Evolutionary conservation across 2,113 vertebrate genomes (phyloP), one percentile per base, ranked within the genome.

Genomic region (Taxidea taxus): DNA sequence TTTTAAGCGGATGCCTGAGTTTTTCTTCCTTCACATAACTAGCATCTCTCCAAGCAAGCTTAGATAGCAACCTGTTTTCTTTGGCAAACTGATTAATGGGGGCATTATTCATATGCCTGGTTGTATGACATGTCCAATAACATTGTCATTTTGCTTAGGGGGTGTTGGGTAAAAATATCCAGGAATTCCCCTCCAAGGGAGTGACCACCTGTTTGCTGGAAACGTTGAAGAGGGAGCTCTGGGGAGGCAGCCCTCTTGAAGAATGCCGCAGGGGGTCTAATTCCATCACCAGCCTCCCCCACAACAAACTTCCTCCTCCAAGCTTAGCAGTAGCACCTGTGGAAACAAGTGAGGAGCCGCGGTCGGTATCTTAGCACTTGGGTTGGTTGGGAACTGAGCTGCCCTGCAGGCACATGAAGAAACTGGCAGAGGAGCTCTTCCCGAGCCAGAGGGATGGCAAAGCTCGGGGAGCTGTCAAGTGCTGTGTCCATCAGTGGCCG

Each of bases 161-260:
- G 90, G 95, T 97, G 92, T 97, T 97, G 94, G 96, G 97, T 98
- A 98, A 98, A 98, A 99, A 98, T 98, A 98, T 68, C 70, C 95
- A 82, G 98, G 98, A 98, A 98, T 98, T 98, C 98, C 92, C 89
- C 93, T 90, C 95, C 96, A 97, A 90, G 85, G 92, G 95, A 80
- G 86, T 95, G 1, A 84, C 97, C 98, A 98, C 98, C 98, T 98
- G 98, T 98, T 97, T 98, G 92, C 97, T 95, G 74, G 90, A 97
- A 97, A 97, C 31, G 56, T 96, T 98, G 87, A 94, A 94, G 82
- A 95, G 75, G 77, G 97, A 93, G 92, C 25, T 94, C 97, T 97
- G 84, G 34, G 82, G 91, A 96, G 97, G 94, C 51, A 90, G 68
- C 68, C 31, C 84, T 56, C 70, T 70, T 87, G 44, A 90, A 92